Evolutionary conservation across 2,888 invertebrate species (phyloP).

Genomic region (Teleogryllus oceanicus): DNA sequence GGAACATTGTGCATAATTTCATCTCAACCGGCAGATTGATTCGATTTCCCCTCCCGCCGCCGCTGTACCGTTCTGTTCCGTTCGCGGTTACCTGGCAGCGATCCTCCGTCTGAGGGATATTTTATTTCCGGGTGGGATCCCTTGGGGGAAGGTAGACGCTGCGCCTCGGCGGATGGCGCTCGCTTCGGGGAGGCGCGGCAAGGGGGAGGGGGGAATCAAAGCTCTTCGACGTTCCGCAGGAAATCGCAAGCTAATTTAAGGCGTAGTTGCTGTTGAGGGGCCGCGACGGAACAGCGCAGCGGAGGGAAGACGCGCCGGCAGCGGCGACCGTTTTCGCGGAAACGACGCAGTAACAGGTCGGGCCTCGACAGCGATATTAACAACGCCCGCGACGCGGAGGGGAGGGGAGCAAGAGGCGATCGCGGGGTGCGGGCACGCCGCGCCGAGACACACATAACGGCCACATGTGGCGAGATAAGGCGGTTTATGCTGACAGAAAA

Average conservation of each 20-base stretch:
- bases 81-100: not conserved
- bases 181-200: too few species aligned
- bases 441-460: not conserved
- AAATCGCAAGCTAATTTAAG: conserved; percentile 2
- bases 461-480: conserved; percentile 18
- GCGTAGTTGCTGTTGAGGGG: not conserved
- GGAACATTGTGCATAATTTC: conserved; percentile 18
- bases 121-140: not conserved
- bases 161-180: too few species aligned
- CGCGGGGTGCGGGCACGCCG: too few species aligned
- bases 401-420: too few species aligned
- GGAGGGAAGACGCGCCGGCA: conserved; percentile 4
- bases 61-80: not conserved
- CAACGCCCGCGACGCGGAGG: too few species aligned
- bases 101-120: not conserved
- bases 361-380: too few species aligned
- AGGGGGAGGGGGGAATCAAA: too few species aligned
- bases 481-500: conserved; percentile 18
- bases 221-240: not conserved
- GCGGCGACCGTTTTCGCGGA: too few species aligned
- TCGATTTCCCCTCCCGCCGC: not conserved
- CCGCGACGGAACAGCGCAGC: not conserved
- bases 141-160: too few species aligned
- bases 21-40: conserved; percentile 1
- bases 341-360: too few species aligned